These are phyloP conservation scores for Pangasianodon hypophthalmus DNA, from an alignment of 2,113 vertebrate species.

Conservation along the genomic window DNA sequence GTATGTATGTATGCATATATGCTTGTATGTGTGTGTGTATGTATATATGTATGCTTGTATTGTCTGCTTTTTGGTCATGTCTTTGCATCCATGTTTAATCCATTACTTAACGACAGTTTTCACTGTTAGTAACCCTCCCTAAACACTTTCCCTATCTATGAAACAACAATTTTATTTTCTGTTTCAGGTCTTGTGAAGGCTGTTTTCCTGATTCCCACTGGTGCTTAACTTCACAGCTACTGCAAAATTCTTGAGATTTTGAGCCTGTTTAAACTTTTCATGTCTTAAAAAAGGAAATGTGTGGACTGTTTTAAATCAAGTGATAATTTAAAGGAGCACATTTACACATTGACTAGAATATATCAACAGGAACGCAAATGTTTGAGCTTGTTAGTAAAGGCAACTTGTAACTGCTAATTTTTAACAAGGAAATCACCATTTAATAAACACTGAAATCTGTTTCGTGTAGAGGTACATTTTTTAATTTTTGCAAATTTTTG, in stretches of 20 bases:
- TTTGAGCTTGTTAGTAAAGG: neutral
- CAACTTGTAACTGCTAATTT: neutral
- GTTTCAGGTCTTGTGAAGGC: neutral
- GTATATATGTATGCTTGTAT: too few species aligned
- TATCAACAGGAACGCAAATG: neutral
- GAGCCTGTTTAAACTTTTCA: too few species aligned
- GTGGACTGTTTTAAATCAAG: too few species aligned
- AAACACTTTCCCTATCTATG: neutral
- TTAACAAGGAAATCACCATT: neutral
- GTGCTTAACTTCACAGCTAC: neutral
- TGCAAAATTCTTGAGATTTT: too few species aligned
- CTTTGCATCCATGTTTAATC: neutral
- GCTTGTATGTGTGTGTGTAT: neutral
- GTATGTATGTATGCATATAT: too few species aligned
- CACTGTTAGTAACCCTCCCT: too few species aligned
- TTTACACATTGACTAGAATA: neutral
- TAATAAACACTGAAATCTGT: neutral
- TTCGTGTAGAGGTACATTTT: neutral
- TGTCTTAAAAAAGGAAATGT: too few species aligned
- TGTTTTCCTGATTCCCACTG: neutral
- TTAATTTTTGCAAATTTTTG: too few species aligned
- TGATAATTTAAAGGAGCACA: neutral
- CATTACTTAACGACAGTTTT: too few species aligned
- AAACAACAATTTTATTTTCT: neutral
- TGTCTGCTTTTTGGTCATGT: neutral